Conservation (phyloP, 2,797 vertebrate species). For the Ispidina picta region DNA sequence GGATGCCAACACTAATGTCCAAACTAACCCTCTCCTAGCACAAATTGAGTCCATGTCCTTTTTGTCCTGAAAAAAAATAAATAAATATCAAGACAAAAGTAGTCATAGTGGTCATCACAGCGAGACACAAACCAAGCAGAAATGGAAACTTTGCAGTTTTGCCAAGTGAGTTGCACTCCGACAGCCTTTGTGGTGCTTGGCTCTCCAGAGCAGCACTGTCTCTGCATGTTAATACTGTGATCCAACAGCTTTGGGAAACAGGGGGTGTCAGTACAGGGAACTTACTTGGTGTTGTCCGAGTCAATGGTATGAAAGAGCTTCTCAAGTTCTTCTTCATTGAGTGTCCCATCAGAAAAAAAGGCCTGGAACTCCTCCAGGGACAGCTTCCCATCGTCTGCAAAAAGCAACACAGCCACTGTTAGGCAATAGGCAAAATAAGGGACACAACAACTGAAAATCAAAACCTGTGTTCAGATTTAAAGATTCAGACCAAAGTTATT, state of each 20-base stretch:
- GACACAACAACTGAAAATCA: not conserved
- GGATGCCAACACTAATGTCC: not conserved
- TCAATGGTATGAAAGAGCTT: conserved; percentile 97
- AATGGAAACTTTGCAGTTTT: not conserved
- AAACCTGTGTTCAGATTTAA: not conserved
- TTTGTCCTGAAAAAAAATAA: not conserved
- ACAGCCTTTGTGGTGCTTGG: not conserved
- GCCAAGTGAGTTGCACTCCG: not conserved
- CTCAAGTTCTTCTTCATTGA: conserved; percentile 95
- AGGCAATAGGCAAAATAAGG: not conserved
- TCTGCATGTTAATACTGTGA: rapidly evolving
- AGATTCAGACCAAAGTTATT: not conserved
- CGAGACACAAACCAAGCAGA: not conserved
- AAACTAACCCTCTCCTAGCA: not conserved
- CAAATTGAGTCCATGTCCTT: not conserved
- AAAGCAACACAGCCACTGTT: not conserved
- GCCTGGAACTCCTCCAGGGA: conserved; percentile 98
- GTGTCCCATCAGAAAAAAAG: conserved; percentile 94
- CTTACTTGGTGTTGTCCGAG: conserved; percentile 97
- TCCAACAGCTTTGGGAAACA: not conserved
- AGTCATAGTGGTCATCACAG: not conserved
- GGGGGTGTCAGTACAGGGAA: not conserved
- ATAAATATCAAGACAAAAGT: not conserved
- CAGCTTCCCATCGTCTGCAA: conserved; percentile 94
- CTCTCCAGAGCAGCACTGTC: not conserved